Evolutionary conservation across 2,113 vertebrate species (phyloP), one percentile per base, ranked within the genome.

Genomic region (Caranx melampygus): DNA sequence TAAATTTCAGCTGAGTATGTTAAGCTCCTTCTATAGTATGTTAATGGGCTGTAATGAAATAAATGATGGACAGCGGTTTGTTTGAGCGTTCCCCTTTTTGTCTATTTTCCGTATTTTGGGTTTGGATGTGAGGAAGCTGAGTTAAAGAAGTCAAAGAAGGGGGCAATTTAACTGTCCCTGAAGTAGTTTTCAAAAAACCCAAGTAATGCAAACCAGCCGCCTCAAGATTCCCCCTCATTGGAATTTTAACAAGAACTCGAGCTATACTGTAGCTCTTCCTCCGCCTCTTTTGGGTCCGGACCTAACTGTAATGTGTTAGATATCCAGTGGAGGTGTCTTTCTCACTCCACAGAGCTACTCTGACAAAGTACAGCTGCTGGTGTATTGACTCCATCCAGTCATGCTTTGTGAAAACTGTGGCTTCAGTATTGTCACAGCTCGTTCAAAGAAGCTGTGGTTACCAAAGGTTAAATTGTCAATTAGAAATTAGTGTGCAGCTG

Each of bases 131-230:
- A 82, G 83, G 51, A 85, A 81, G 72, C 72, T 0, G 66, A 86
- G 72, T 79, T 79, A 54, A 85, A 91, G 26, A 26, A 87, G 86
- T 91, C 71, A 87, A 72, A 88, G 84, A 34, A 75, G 63, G 59
- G 83, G 87, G 78, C 77, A 86, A 83, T 92, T 90, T 86, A 86
- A 85, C 69, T 81, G 77, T 92, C 85, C 64, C 79, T 73, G 51
- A 78, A 81, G 81, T 79, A 52, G 75, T 78, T 90, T 81, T 75
- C 31, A 63, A 66, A 66, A 85, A 84, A 64, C 26, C 64, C 72
- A 82, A 87, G 73, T 91, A 89, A 89, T 89, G 83, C 70, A 89
- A 92, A 88, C 86, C 86, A 88, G 93, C 70, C 88, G 78, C 90
- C 85, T 75, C 65, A 20, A 61, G 69, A 88, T 85, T 69, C 78